A percentile compares a stretch with the other conserved stretches of the same genome.
Evolutionary conservation across 2,113 vertebrate genomes (phyloP).

Genomic region (Ceratotherium simum): DNA sequence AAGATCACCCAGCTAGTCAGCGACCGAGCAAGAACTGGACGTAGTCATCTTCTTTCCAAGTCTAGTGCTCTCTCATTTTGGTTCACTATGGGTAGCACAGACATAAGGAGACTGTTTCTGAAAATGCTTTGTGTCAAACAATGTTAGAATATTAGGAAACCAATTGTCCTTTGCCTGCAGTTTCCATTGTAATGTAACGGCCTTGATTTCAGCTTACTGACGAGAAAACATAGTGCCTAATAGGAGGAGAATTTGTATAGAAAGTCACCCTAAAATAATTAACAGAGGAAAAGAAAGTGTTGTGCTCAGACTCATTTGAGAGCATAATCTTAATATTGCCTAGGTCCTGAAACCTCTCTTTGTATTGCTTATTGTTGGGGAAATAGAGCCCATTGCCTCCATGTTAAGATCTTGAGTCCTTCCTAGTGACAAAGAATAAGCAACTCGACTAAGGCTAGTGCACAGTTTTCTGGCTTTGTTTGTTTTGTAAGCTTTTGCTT

Average conservation of each 20-base stretch:
- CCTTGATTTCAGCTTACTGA: background rate
- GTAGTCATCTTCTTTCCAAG: background rate
- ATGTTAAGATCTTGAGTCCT: background rate
- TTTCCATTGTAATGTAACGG: slow-evolving; percentile 46
- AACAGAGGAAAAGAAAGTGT: background rate
- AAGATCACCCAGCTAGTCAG: background rate
- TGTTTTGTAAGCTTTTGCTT: background rate
- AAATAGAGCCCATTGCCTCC: background rate
- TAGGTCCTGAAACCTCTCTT: background rate
- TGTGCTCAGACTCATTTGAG: background rate
- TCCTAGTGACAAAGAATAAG: background rate
- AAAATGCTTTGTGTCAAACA: background rate
- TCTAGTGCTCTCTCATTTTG: background rate
- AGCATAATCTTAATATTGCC: background rate
- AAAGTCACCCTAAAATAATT: slow-evolving; percentile 54
- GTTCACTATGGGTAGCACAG: background rate
- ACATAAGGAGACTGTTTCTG: background rate
- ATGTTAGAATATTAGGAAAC: slow-evolving; percentile 33
- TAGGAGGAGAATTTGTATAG: slow-evolving; percentile 48
- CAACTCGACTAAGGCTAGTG: background rate
- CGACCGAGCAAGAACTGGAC: background rate
- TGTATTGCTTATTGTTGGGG: background rate
- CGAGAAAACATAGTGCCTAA: slow-evolving; percentile 62
- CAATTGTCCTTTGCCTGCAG: slow-evolving; percentile 38
- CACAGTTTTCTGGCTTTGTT: background rate